phyloP scores from a whole-genome alignment of 2,113 vertebrate species.

The Chloebia gouldiae region DNA sequence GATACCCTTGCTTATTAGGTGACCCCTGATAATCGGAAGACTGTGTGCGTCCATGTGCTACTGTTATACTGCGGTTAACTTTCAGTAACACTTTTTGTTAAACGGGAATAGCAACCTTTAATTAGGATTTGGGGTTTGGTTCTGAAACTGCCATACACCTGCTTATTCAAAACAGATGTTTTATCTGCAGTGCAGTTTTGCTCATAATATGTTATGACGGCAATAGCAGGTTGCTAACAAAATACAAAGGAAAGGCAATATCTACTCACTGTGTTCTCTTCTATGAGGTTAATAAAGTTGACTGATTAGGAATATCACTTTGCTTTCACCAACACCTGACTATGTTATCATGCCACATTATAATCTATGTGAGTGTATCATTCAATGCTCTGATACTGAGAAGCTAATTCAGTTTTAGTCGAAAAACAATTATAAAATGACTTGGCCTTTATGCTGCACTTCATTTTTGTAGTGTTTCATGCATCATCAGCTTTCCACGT shows the following conservation, averaged over 20 bases:
- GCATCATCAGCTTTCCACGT: background rate
- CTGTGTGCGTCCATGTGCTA: background rate
- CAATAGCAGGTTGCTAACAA: constrained; percentile 62
- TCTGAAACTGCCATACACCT: constrained; percentile 61
- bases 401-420: constrained; percentile 51
- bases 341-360: constrained; percentile 17
- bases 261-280: constrained; percentile 21
- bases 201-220: constrained; percentile 60
- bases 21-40: background rate
- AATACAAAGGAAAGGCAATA: constrained; percentile 61
- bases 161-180: constrained; percentile 67
- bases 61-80: constrained; percentile 13
- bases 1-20: background rate
- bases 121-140: constrained; percentile 58
- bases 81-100: constrained; percentile 37
- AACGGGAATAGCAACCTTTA: constrained; percentile 53
- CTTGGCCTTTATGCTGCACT: constrained; percentile 43
- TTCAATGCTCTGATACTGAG: constrained; percentile 11
- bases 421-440: constrained; percentile 53
- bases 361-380: constrained; percentile 44
- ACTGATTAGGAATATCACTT: constrained; percentile 61
- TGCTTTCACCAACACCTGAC: constrained; percentile 46
- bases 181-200: constrained; percentile 59
- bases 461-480: constrained; percentile 18
- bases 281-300: constrained; percentile 65